A percentile compares a stretch with the other conserved stretches of the same genome.
Conservation (phyloP, 2,113 vertebrate species). For the Albula glossodonta region DNA sequence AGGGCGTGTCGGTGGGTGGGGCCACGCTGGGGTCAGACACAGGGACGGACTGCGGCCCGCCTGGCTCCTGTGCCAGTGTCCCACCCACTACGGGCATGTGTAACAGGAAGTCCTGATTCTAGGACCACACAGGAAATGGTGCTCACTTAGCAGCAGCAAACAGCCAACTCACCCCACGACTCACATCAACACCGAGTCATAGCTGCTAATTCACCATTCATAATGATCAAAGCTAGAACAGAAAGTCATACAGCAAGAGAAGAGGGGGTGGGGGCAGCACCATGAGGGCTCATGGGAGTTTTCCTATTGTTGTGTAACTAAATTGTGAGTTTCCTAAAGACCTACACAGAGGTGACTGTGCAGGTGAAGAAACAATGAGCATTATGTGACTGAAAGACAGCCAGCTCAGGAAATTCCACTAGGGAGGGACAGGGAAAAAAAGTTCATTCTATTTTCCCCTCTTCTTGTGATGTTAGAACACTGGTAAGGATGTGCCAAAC, state of each 20-base stretch:
- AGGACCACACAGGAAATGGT: slow-evolving; percentile 1
- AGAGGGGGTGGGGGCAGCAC: not conserved
- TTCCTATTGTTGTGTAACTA: not conserved
- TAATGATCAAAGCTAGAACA: not conserved
- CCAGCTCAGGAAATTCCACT: not conserved
- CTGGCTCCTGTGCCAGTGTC: slow-evolving; percentile 76
- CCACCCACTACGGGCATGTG: slow-evolving; percentile 85
- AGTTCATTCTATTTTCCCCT: not conserved
- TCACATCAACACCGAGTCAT: not conserved
- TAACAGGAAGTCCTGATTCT: slow-evolving; percentile 93
- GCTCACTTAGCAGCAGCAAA: not conserved
- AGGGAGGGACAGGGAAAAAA: not conserved
- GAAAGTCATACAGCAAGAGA: not conserved
- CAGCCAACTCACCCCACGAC: not conserved
- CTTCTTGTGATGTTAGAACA: not conserved
- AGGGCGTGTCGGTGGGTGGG: slow-evolving; percentile 76
- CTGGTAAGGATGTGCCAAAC: not conserved
- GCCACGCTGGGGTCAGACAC: slow-evolving; percentile 74
- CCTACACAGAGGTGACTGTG: too few relatives aligned
- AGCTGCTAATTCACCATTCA: not conserved
- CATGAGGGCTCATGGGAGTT: not conserved
- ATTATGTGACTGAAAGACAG: not conserved
- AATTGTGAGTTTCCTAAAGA: not conserved
- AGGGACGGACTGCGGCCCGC: slow-evolving; percentile 79
- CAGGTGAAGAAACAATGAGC: not conserved